Conservation (phyloP, 2,888 invertebrate species). For the Eledona agricola region DNA sequence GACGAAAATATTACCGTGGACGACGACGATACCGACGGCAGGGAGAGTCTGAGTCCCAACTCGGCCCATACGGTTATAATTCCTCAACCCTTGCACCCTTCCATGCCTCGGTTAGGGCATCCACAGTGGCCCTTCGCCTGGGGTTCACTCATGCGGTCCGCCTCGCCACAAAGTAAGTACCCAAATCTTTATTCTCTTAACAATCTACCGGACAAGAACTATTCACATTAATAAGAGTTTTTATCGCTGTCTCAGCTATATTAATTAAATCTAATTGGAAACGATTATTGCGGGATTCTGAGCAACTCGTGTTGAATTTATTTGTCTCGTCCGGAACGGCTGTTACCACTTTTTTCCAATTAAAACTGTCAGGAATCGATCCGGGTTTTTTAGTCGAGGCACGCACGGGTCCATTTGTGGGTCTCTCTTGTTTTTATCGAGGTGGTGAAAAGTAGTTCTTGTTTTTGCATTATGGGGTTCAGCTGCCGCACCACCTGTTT, state of each 20-base stretch:
- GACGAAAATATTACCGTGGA: conserved; percentile 59
- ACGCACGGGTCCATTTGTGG: no score
- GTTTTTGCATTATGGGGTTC: no score
- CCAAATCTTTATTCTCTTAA: no score
- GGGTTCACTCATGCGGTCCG: conserved; percentile 71
- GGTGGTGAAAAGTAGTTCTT: no score
- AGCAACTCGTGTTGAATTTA: conserved; percentile 13
- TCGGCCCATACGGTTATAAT: conserved; percentile 70
- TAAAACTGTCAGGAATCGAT: neutral
- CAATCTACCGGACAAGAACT: no score
- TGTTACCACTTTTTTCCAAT: no score
- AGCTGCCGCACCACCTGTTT: no score
- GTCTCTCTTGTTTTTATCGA: no score
- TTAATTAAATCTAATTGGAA: conserved; percentile 45
- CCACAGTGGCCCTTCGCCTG: conserved; percentile 73
- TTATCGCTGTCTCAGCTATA: conserved; percentile 38
- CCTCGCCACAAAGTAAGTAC: conserved; percentile 70
- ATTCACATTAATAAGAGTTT: conserved; percentile 22
- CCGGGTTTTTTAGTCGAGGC: no score
- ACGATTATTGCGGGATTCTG: conserved; percentile 36
- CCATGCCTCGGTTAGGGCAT: conserved; percentile 68
- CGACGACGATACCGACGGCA: conserved; percentile 54
- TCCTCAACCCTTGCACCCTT: conserved; percentile 72
- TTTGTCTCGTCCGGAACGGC: conserved; percentile 10
- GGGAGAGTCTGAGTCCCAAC: conserved; percentile 63